A percentile compares a stretch with the other conserved stretches of the same genome.
Evolutionary conservation across 2,888 invertebrate genomes (phyloP).

Genomic region (Xylota segnis): DNA sequence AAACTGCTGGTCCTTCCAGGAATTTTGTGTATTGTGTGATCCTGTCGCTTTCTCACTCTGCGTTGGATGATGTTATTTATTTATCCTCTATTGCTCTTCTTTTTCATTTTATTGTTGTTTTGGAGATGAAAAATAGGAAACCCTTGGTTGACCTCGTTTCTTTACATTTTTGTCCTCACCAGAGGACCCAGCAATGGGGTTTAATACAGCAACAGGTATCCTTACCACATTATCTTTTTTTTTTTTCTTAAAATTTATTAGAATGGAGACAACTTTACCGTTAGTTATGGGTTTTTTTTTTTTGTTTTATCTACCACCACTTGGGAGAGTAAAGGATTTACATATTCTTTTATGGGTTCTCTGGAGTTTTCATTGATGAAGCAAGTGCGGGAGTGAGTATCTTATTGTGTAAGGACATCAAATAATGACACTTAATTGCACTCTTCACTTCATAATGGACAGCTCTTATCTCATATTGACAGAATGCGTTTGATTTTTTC

Average conservation of each 20-base stretch:
- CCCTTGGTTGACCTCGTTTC: neutral
- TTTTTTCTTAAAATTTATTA: constrained; percentile 42
- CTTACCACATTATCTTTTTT: constrained; percentile 6
- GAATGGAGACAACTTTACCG: constrained; percentile 43
- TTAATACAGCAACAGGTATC: constrained; percentile 23
- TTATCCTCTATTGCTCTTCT: constrained; percentile 27
- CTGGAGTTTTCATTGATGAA: constrained; percentile 6
- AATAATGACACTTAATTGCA: constrained; percentile 62
- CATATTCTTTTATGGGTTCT: constrained; percentile 2
- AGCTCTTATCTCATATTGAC: constrained; percentile 60
- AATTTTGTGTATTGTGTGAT: constrained; percentile 50
- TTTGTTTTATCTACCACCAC: constrained; percentile 48
- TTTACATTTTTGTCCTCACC: neutral
- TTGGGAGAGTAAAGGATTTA: constrained; percentile 29
- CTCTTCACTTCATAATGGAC: constrained; percentile 53
- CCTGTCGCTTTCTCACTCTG: constrained; percentile 33
- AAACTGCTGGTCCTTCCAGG: constrained; percentile 69
- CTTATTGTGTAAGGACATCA: constrained; percentile 42
- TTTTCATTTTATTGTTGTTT: constrained; percentile 37
- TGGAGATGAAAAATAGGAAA: neutral
- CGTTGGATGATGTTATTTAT: constrained; percentile 52
- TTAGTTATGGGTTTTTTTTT: constrained; percentile 56
- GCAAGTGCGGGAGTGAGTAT: constrained; percentile 29
- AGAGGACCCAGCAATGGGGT: neutral
- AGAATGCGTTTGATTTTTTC: constrained; percentile 18